phyloP scores from a whole-genome alignment of 2,113 vertebrate genomes.

The Psittacara wagleri region DNA sequence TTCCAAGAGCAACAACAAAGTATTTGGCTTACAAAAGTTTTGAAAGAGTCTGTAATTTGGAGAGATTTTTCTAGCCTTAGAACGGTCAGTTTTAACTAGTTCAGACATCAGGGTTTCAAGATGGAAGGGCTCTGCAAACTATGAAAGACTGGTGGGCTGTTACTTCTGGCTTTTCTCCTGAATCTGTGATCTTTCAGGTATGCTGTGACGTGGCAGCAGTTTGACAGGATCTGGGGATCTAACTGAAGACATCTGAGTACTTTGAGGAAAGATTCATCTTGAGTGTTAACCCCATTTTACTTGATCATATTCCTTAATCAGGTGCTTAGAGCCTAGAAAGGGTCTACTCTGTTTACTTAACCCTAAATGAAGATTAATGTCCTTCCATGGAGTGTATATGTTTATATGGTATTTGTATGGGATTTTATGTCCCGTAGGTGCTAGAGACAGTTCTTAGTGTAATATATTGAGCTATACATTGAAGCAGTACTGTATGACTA shows the following conservation, averaged over 20 bases:
- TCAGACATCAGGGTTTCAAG: neutral
- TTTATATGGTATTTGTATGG: neutral
- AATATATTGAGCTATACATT: neutral
- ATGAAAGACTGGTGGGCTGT: neutral
- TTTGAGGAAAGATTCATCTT: neutral
- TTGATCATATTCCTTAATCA: neutral
- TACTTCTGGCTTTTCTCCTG: neutral
- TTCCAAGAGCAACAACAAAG: constrained; percentile 39
- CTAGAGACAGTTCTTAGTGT: neutral
- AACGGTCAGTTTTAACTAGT: neutral
- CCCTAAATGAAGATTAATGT: neutral
- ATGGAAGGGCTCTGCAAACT: neutral
- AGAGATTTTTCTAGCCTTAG: neutral
- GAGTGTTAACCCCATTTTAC: neutral
- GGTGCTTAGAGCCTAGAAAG: neutral
- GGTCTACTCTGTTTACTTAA: neutral
- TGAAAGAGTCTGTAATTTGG: neutral
- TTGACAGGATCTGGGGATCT: neutral
- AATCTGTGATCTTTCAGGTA: neutral
- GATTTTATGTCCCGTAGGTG: neutral
- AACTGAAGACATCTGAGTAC: neutral
- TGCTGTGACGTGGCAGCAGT: neutral
- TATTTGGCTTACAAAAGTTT: constrained; percentile 10
- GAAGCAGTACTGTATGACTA: neutral
- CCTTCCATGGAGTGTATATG: neutral